Evolutionary conservation across 2,797 vertebrate species (phyloP).

Genomic region (Hapalemur alaotrensis): DNA sequence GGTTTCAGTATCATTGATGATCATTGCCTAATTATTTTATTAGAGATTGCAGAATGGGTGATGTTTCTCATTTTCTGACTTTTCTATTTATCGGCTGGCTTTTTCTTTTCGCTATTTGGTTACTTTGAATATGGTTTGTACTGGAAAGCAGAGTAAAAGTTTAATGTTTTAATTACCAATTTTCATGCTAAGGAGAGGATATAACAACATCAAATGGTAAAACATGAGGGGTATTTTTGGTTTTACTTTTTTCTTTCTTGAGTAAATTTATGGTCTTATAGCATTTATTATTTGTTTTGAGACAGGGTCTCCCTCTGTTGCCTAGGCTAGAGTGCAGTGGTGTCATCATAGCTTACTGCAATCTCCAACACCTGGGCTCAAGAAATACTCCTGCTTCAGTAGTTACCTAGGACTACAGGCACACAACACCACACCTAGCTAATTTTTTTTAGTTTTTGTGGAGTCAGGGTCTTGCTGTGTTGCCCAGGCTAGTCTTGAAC

Average conservation of each 20-base stretch:
- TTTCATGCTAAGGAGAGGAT: neutral
- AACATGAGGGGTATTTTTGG: neutral
- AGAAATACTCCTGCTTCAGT: too few relatives aligned
- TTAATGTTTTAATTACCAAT: neutral
- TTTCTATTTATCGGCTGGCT: neutral
- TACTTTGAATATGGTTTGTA: constrained; percentile 29
- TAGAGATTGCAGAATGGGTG: neutral
- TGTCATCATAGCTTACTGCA: too few relatives aligned
- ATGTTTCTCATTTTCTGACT: neutral
- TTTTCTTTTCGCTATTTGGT: neutral
- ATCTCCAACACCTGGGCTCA: too few relatives aligned
- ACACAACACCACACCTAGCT: too few relatives aligned
- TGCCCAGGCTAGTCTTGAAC: too few relatives aligned
- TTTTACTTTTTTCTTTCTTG: neutral
- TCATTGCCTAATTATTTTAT: neutral
- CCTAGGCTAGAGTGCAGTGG: too few relatives aligned
- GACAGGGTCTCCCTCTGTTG: too few relatives aligned
- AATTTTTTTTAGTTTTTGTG: too few relatives aligned
- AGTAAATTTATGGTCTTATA: neutral
- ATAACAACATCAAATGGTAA: neutral
- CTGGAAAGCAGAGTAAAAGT: neutral
- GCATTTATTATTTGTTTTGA: neutral
- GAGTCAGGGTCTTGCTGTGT: too few relatives aligned
- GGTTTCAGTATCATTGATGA: neutral
- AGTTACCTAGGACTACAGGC: too few relatives aligned